Base-by-base conservation (phyloP, 2,797 vertebrate species). In the Coregonus ussuriensis region DNA sequence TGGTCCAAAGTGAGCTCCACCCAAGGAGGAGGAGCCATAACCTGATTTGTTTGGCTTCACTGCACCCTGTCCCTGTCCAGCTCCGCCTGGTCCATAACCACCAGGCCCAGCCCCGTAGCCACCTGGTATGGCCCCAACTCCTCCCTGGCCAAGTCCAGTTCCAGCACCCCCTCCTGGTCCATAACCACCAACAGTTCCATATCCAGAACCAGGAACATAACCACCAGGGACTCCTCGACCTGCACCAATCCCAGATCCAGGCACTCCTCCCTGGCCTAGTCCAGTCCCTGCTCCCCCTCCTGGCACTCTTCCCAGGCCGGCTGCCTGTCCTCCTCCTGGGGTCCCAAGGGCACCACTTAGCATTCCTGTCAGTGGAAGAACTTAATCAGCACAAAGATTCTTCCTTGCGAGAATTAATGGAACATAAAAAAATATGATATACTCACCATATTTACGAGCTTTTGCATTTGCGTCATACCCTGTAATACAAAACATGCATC, bases 381-480 rank as follows among this genome's bases (percentile, higher is more conserved):
- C 14, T 15, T 33, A 4, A 68, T 63, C n/a, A 63, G 59, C n/a
- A 25, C 21, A 6, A 63, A 63, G 3, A 25, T 9, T 1, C 1
- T 63, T 63, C n/a, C 11, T 63, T 6, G 5, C 7, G n/a, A n/a
- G 6, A 25, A 25, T 63, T 63, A 25, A 25, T 63, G 59, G 21
- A 63, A 63, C n/a, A 29, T 63, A 9, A 11, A 21, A 63, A 63
- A 63, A 9, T 0, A 25, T 1, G 16, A 56, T 13, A 31, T 51
- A 78, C 89, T 86, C 78, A 94, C 94, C 94, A 84, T 94, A 94
- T 93, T 94, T 94, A 0, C 90, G 89, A 0, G 93, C 91, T 89
- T 52, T 52, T 9, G 71, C 71, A 18, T 16, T 52, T 16, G 70
- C 53, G 67, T 77, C 71, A 84, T 90, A 83, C 16, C 89, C 88